Base-by-base conservation (phyloP, 2,888 invertebrate genomes). In the Linyphia triangularis region DNA sequence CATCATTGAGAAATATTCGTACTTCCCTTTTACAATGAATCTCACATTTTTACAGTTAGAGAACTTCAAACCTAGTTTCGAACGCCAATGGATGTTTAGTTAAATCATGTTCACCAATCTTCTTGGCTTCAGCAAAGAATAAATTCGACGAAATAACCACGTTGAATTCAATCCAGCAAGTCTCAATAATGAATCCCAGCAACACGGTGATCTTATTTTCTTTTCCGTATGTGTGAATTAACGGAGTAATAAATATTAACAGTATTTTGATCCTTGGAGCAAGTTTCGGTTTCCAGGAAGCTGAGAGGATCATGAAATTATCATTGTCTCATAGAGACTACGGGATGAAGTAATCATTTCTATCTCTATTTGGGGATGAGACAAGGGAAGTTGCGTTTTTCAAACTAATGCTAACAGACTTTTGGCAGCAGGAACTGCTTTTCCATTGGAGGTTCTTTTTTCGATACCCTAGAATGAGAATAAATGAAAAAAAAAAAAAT, bases 361-460 rank as follows among this genome's bases (percentile, higher is more conserved):
- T 57, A 6, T 33, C 33, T 67, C 24, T 43, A 9, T 43, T 43
- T 10, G 13, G 43, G 40, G 43, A 24, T 43, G 22, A 40, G 40
- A 43, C 37, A n/a, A n/a, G 33, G 51, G 19, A 19, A 6, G 57
- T 4, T 28, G 30, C 6, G 57, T 28, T 28, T 65, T 63, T 82
- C 51, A 88, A 2, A 88, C 88, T 4, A 88, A 63, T 5, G 88
- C 88, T 28, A 89, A 51, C 16, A 89, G 69, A 28, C 79, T 89
- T 57, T 89, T 89, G 9, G 88, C 77, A 3, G 84, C 88, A n/a
- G 83, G 88, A 4, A 78, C 78, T 26, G 83, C 30, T 24, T 89
- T 89, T 7, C 88, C 88, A 57, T 89, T 89, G 28, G 84, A 51
- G 7, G 78, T 57, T 33, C 59, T 43, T 70, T 77, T 75, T 7